phyloP scores from a whole-genome alignment of 2,797 vertebrate genomes.

The Chrysocyon brachyurus region DNA sequence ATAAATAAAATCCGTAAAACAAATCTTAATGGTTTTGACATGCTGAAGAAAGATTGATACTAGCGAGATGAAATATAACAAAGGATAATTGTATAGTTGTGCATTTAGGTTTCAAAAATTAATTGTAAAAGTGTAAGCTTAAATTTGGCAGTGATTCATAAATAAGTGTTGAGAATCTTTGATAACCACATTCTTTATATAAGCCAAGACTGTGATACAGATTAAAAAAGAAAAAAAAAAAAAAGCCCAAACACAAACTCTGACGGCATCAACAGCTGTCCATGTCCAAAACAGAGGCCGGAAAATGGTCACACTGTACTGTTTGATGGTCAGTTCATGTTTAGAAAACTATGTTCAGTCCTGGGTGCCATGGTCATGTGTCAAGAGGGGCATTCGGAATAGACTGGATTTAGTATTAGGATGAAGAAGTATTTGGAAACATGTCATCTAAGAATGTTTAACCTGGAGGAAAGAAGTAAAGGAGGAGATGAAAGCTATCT shows the following conservation, averaged over 20 bases:
- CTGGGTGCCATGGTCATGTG: background rate
- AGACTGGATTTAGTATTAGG: background rate
- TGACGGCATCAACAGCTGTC: background rate
- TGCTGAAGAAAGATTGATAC: background rate
- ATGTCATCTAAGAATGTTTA: background rate
- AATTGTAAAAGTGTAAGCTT: background rate
- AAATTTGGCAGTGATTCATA: constrained; percentile 33
- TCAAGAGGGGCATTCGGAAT: background rate
- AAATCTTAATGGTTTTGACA: constrained; percentile 22
- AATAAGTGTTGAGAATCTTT: constrained; percentile 41
- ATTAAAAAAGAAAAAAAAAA: background rate
- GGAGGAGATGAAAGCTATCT: background rate
- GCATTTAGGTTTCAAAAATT: constrained; percentile 45
- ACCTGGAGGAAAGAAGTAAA: background rate
- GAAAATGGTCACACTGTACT: background rate
- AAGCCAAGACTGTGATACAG: constrained; percentile 26
- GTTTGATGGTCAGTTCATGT: background rate
- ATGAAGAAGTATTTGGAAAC: background rate
- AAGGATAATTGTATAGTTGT: background rate
- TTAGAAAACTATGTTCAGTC: background rate
- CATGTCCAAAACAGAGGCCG: background rate
- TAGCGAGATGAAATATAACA: background rate
- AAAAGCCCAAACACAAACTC: background rate
- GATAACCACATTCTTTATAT: background rate
- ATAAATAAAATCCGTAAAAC: background rate